A percentile compares a stretch with the other conserved stretches of the same genome.
Evolutionary conservation across 2,797 vertebrate genomes (phyloP).

Genomic region (Channa striata): DNA sequence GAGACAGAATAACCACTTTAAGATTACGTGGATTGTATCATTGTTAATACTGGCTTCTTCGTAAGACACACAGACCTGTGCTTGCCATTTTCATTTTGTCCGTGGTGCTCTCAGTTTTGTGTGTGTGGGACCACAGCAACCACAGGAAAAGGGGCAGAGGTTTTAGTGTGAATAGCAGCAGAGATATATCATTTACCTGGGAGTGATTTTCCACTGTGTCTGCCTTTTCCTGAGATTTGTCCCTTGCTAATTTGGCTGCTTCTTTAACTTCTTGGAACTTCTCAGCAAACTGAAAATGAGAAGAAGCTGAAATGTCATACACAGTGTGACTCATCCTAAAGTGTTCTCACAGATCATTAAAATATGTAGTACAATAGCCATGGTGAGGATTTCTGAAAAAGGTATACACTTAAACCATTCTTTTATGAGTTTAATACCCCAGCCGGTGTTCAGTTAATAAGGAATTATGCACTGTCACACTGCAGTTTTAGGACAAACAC

Average conservation of each 20-base stretch:
- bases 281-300: slow-evolving; percentile 91
- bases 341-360: slow-evolving; percentile 5
- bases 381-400: neutral
- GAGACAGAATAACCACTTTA: slow-evolving; percentile 3
- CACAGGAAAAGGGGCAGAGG: slow-evolving; percentile 2
- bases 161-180: slow-evolving; percentile 11
- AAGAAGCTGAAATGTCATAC: slow-evolving; percentile 9
- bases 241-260: slow-evolving; percentile 91
- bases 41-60: too few species aligned
- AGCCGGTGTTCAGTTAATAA: slow-evolving; percentile 2
- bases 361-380: slow-evolving; percentile 8
- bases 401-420: neutral
- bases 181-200: slow-evolving; percentile 83
- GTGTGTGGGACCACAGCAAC: neutral
- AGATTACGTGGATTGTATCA: neutral
- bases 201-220: slow-evolving; percentile 94
- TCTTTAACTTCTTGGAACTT: slow-evolving; percentile 98
- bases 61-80: too few species aligned
- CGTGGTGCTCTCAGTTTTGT: neutral
- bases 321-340: neutral
- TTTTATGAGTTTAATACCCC: neutral
- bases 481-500: neutral
- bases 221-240: slow-evolving; percentile 95
- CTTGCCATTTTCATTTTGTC: neutral
- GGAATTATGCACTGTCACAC: neutral